These are phyloP conservation scores for Paratilapia polleni DNA, from an alignment of 2,113 vertebrate genomes.

Conservation along the genomic window DNA sequence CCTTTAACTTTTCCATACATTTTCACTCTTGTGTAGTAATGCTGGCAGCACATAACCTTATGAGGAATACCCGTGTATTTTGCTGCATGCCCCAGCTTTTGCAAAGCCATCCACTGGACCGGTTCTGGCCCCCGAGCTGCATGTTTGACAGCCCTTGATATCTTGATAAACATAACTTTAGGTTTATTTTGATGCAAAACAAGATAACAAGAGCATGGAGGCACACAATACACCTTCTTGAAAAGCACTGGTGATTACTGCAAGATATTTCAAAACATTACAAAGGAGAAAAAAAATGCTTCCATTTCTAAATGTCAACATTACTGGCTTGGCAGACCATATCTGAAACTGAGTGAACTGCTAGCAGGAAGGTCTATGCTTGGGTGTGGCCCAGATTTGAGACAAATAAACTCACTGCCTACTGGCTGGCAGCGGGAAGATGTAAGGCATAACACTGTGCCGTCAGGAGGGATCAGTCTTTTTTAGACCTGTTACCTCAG, in stretches of 20 bases:
- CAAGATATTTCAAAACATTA: background rate
- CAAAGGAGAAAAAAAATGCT: background rate
- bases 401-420: background rate
- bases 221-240: too few relatives aligned
- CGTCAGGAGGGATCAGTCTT: too few relatives aligned
- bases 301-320: background rate
- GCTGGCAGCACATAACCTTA: background rate
- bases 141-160: background rate
- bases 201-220: background rate
- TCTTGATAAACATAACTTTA: background rate
- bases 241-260: background rate
- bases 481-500: background rate
- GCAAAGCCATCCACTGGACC: background rate
- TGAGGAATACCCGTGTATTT: background rate
- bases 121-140: background rate
- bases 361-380: background rate
- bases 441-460: background rate
- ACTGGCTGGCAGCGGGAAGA: background rate
- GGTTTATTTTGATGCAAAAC: background rate
- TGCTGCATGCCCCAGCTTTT: background rate
- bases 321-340: background rate
- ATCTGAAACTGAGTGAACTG: background rate
- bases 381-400: background rate
- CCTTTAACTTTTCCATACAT: background rate
- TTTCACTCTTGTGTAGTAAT: background rate